These are phyloP conservation scores for Priocnemis perturbator DNA, from an alignment of 2,888 invertebrate species.

Conservation along the genomic window DNA sequence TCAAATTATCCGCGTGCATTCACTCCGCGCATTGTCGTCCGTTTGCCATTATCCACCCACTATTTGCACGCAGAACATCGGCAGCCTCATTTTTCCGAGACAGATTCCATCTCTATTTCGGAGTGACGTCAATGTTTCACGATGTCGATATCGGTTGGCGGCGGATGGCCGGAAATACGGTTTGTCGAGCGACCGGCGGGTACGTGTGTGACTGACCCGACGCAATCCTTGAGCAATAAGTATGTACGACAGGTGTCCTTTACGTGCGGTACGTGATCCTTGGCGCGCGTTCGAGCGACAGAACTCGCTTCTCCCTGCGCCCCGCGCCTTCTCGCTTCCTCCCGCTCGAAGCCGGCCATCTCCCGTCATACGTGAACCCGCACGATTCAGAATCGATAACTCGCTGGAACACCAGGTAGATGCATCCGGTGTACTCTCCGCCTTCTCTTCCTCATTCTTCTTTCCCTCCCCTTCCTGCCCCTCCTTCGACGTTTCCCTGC, in stretches of 20 bases:
- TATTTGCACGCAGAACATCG: too few relatives aligned
- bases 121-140: too few relatives aligned
- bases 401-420: background rate
- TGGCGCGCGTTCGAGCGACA: background rate
- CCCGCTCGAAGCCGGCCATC: background rate
- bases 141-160: too few relatives aligned
- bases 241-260: conserved; percentile 47
- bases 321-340: conserved; percentile 3
- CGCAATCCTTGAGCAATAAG: conserved; percentile 27
- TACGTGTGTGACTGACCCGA: conserved; percentile 5
- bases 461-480: background rate
- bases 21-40: too few relatives aligned
- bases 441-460: conserved; percentile 6
- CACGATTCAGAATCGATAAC: conserved; percentile 34
- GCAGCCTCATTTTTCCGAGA: too few relatives aligned
- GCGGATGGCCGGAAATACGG: background rate
- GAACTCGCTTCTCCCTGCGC: background rate
- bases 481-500: background rate
- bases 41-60: too few relatives aligned
- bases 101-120: too few relatives aligned
- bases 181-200: conserved; percentile 5
- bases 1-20: too few relatives aligned
- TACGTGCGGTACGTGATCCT: conserved; percentile 42
- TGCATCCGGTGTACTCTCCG: background rate
- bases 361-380: background rate